These are phyloP conservation scores for Struthidea cinerea DNA, from an alignment of 2,113 vertebrate genomes.

Conservation along the genomic window DNA sequence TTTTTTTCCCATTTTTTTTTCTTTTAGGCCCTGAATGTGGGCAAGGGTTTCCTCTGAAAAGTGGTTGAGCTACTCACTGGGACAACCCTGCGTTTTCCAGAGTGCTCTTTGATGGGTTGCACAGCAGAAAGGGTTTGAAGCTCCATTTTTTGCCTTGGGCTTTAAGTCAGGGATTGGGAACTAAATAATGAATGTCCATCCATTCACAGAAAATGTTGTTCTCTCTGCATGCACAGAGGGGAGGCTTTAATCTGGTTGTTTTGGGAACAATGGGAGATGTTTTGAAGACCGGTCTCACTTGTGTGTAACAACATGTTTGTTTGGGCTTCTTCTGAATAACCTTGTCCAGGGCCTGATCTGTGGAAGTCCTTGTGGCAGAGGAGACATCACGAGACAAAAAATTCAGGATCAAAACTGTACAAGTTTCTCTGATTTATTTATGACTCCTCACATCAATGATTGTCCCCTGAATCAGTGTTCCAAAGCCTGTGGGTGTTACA, in stretches of 20 bases:
- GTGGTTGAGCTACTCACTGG: background rate
- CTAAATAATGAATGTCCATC: slow-evolving; percentile 10
- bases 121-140: slow-evolving; percentile 7
- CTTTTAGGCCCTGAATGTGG: background rate
- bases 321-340: background rate
- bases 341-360: background rate
- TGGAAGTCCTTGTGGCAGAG: background rate
- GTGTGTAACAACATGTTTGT: background rate
- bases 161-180: background rate
- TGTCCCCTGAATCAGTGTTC: background rate
- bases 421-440: background rate
- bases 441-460: background rate
- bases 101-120: background rate
- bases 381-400: background rate
- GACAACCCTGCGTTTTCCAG: background rate
- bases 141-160: slow-evolving; percentile 44
- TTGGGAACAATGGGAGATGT: slow-evolving; percentile 23
- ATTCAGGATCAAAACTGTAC: background rate
- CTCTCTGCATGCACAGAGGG: background rate
- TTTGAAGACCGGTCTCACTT: background rate
- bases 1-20: background rate
- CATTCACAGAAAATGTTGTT: slow-evolving; percentile 22
- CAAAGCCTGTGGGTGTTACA: background rate
- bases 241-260: background rate
- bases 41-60: background rate